A percentile compares a stretch with the other conserved stretches of the same genome.
Evolutionary conservation across 37 sponge, comb jelly and placozoan species (phyloP).

Genomic region (Tethya wilhelma): DNA sequence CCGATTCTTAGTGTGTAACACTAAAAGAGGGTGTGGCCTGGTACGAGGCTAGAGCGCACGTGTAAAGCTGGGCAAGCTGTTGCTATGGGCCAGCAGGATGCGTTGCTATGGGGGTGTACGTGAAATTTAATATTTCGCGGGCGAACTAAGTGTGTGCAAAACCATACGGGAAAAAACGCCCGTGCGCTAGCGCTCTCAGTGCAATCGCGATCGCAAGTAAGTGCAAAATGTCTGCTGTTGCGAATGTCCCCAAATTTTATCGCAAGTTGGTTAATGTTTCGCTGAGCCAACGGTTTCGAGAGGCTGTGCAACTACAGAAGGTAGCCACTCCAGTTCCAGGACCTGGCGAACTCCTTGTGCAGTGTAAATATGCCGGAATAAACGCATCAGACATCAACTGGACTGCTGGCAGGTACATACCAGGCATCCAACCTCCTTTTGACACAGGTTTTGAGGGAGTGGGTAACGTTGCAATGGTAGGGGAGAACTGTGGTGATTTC

Average conservation of each 20-base stretch:
- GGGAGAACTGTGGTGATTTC: slow-evolving; percentile 30
- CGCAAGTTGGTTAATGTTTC: slow-evolving; percentile 43
- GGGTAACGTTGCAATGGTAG: slow-evolving; percentile 56
- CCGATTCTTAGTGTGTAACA: too few species aligned
- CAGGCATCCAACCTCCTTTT: slow-evolving; percentile 61
- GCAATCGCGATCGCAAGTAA: too few species aligned
- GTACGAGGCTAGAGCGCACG: too few species aligned
- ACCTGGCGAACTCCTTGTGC: slow-evolving; percentile 52
- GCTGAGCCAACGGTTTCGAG: slow-evolving; percentile 45
- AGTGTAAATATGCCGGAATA: slow-evolving; percentile 62
- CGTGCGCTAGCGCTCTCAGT: too few species aligned
- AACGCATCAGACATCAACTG: slow-evolving; percentile 86
- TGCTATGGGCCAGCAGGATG: too few species aligned
- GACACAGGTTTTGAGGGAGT: slow-evolving; percentile 71
- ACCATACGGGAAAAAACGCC: too few species aligned
- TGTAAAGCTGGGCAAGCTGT: too few species aligned
- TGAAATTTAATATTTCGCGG: too few species aligned
- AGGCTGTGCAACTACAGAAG: slow-evolving; percentile 49
- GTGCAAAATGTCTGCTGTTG: slow-evolving; percentile 26
- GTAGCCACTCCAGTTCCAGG: slow-evolving; percentile 14
- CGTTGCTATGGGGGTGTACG: too few species aligned
- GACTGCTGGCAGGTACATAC: slow-evolving; percentile 75
- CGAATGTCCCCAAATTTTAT: slow-evolving; percentile 4
- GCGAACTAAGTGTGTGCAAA: too few species aligned
- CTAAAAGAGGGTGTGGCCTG: too few species aligned